Evolutionary conservation across 92 coral and sea anemone genomes (phyloP).

Genomic region (Phenganax stokvisi): DNA sequence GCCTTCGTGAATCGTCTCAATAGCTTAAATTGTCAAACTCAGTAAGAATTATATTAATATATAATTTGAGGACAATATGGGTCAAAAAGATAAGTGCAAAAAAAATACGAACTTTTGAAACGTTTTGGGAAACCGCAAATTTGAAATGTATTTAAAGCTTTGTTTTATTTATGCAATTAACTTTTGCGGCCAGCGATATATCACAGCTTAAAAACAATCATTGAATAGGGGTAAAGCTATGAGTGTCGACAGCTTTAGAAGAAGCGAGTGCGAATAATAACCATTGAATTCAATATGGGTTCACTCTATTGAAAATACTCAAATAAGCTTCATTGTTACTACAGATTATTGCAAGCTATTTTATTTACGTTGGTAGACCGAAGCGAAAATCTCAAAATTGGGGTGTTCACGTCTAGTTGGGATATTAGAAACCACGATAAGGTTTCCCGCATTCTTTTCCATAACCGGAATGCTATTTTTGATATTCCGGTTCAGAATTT

Average conservation of each 20-base stretch:
- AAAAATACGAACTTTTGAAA: neutral
- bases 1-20: neutral
- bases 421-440: neutral
- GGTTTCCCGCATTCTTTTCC: neutral
- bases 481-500: too few species aligned
- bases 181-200: neutral
- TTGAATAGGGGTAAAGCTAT: neutral
- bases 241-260: neutral
- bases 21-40: neutral
- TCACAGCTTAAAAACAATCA: neutral
- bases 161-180: conserved; percentile 27
- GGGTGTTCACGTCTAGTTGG: neutral
- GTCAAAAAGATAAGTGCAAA: neutral
- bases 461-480: neutral
- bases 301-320: too few species aligned
- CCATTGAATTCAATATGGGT: neutral
- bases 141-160: conserved; percentile 7
- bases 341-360: neutral
- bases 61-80: neutral
- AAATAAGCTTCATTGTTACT: neutral
- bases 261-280: neutral
- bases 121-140: neutral
- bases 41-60: neutral
- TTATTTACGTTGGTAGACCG: conserved; percentile 1
- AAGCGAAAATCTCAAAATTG: neutral